A percentile compares a stretch with the other conserved stretches of the same genome.
Conservation (phyloP, 2,797 vertebrate genomes). For the Clangula hyemalis region DNA sequence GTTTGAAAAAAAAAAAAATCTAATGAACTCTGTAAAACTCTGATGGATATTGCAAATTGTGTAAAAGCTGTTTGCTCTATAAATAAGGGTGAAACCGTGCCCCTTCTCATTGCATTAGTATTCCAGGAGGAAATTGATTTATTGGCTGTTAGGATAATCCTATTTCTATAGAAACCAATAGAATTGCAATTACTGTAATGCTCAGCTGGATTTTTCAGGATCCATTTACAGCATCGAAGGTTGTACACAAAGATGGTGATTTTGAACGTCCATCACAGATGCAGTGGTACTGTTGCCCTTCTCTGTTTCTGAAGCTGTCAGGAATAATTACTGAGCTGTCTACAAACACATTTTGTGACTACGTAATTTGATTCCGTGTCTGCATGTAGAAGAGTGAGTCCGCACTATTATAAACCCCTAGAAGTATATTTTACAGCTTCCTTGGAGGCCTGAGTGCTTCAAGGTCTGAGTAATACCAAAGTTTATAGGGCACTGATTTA, state of each 20-base stretch:
- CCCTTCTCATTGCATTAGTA: constrained; percentile 48
- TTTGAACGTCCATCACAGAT: constrained; percentile 8
- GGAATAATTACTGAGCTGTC: constrained; percentile 41
- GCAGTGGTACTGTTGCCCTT: background rate
- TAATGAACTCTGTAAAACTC: constrained; percentile 55
- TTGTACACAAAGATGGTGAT: background rate
- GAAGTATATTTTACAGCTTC: background rate
- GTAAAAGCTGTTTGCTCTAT: constrained; percentile 59
- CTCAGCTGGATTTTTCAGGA: constrained; percentile 20
- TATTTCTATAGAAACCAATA: constrained; percentile 29
- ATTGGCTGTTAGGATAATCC: constrained; percentile 54
- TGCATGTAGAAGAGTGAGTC: background rate
- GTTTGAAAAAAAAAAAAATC: constrained; percentile 50
- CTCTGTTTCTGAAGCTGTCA: constrained; percentile 20
- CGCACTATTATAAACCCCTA: background rate
- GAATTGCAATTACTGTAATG: constrained; percentile 38
- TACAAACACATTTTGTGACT: constrained; percentile 1
- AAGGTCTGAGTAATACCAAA: constrained; percentile 10
- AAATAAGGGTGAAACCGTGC: constrained; percentile 39
- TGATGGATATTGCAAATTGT: constrained; percentile 62
- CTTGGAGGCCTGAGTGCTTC: background rate
- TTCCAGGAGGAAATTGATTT: constrained; percentile 64
- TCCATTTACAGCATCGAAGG: background rate
- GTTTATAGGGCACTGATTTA: constrained; percentile 20
- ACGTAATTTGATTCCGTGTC: constrained; percentile 29